Percentiles rank a stretch among this genome's conserved stretches.
phyloP scores from a whole-genome alignment of 2,113 vertebrate genomes.

The Marmota monax region DNA sequence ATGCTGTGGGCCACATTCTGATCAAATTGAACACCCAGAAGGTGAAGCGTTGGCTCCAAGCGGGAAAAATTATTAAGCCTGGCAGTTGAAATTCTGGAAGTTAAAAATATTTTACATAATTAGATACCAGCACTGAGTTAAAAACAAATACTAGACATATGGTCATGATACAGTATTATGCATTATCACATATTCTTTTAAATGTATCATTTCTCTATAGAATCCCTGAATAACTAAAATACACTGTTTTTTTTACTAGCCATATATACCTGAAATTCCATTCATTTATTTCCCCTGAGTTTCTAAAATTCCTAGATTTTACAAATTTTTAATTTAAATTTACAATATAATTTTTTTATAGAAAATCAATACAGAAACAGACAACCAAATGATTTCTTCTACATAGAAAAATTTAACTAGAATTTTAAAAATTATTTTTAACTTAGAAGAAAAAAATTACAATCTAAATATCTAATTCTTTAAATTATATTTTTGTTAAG shows the following conservation, averaged over 20 bases:
- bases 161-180: neutral
- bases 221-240: neutral
- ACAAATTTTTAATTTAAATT: conserved; percentile 29
- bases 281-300: conserved; percentile 8
- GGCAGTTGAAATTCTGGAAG: conserved; percentile 88
- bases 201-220: neutral
- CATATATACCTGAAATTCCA: neutral
- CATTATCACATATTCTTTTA: neutral
- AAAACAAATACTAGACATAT: neutral
- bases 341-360: neutral
- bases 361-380: neutral
- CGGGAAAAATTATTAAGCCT: conserved; percentile 95
- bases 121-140: neutral
- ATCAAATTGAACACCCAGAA: conserved; percentile 93
- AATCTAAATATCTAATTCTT: neutral
- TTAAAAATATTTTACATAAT: conserved; percentile 51
- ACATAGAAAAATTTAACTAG: neutral
- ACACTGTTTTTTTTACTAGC: neutral
- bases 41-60: conserved; percentile 92
- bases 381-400: neutral
- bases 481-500: neutral
- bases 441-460: neutral
- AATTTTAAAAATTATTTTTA: conserved; percentile 31
- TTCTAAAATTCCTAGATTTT: conserved; percentile 21
- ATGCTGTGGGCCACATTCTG: conserved; percentile 90